These are phyloP conservation scores for Pterophyllum scalare DNA, from an alignment of 2,113 vertebrate genomes.

Conservation along the genomic window DNA sequence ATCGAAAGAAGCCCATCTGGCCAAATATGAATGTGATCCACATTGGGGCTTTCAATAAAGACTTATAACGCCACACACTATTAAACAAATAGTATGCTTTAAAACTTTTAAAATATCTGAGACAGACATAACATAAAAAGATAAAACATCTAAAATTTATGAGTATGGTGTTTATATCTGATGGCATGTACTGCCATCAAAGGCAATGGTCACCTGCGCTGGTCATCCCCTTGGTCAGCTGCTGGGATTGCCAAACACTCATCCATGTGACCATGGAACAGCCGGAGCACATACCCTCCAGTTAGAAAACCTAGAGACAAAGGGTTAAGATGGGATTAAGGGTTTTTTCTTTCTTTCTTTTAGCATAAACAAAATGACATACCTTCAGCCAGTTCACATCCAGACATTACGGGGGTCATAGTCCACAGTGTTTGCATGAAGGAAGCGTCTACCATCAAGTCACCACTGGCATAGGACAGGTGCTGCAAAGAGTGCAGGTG, in stretches of 20 bases:
- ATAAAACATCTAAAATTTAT: not conserved
- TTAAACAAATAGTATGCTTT: not conserved
- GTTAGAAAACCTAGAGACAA: slow-evolving; percentile 84
- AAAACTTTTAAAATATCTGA: not conserved
- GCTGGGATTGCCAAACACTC: slow-evolving; percentile 90
- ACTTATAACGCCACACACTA: not conserved
- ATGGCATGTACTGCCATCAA: not conserved
- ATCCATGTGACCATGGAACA: slow-evolving; percentile 95
- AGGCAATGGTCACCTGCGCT: slow-evolving; percentile 82
- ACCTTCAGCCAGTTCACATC: slow-evolving; percentile 91
- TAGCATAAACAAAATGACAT: not conserved
- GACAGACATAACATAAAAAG: not conserved
- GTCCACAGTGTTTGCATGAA: slow-evolving; percentile 97
- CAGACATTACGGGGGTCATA: slow-evolving; percentile 92
- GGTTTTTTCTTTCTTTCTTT: not conserved
- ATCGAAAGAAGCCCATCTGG: too few relatives aligned
- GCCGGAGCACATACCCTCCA: slow-evolving; percentile 90
- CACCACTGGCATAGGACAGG: slow-evolving; percentile 91
- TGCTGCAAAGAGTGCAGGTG: slow-evolving; percentile 77
- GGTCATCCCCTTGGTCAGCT: slow-evolving; percentile 88
- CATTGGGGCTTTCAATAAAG: not conserved
- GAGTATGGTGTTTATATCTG: not conserved
- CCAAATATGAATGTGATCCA: not conserved
- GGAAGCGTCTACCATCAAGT: slow-evolving; percentile 92
- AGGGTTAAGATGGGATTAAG: not conserved